Conservation (phyloP, 1,140 invertebrate species). For the Nebria ingens region DNA sequence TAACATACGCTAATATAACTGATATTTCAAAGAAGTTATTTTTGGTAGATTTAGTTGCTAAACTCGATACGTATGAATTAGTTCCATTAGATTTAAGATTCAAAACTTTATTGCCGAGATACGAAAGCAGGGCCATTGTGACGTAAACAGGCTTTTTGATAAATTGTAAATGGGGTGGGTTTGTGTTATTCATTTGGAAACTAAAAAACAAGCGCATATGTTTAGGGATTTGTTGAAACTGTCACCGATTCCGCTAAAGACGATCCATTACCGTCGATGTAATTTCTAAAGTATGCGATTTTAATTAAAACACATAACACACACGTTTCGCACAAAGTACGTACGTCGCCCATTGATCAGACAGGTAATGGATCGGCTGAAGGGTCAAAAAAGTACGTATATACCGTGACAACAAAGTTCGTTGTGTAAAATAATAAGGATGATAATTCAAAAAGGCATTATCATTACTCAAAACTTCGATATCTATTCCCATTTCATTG, state of each 20-base stretch:
- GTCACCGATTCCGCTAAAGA: too few relatives aligned
- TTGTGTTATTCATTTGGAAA: conserved; percentile 40
- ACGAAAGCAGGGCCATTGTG: conserved; percentile 35
- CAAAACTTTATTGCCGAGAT: conserved; percentile 24
- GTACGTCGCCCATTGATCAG: too few relatives aligned
- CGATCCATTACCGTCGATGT: too few relatives aligned
- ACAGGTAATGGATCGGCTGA: too few relatives aligned
- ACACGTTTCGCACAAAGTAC: too few relatives aligned
- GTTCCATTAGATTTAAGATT: conserved; percentile 4
- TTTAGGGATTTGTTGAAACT: too few relatives aligned
- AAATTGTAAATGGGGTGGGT: conserved; percentile 36
- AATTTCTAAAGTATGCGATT: not conserved
- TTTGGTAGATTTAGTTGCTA: conserved; percentile 18
- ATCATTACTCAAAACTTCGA: conserved; percentile 38
- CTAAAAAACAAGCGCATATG: conserved; percentile 22
- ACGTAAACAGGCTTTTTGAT: conserved; percentile 40
- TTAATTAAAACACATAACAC: conserved; percentile 10
- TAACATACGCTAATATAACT: conserved; percentile 14
- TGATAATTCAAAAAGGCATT: conserved; percentile 41
- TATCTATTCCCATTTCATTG: conserved; percentile 20
- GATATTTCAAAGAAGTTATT: conserved; percentile 21
- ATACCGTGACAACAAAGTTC: conserved; percentile 35
- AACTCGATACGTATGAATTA: conserved; percentile 10
- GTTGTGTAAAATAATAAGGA: conserved; percentile 38
- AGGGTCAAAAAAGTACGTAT: not conserved